Percentiles rank a stretch among this genome's conserved stretches.
Conservation (phyloP, 2,888 invertebrate genomes). For the Brenthis daphne region DNA sequence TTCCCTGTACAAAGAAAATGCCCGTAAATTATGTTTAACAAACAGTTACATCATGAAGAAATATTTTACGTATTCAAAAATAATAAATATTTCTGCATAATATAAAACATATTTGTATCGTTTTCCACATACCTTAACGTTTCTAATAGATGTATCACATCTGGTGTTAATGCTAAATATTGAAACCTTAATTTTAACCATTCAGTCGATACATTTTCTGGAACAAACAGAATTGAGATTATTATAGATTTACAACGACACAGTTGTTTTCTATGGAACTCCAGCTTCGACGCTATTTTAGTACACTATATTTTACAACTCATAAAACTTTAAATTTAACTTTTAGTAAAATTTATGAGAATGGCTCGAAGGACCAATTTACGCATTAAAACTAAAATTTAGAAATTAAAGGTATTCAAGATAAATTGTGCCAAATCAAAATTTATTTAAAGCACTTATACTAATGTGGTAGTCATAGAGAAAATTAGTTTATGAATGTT, state of each 20-base stretch:
- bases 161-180: slow-evolving; percentile 86
- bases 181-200: slow-evolving; percentile 92
- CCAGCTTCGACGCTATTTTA: background rate
- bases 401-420: too few relatives aligned
- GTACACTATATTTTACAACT: too few relatives aligned
- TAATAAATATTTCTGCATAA: slow-evolving; percentile 76
- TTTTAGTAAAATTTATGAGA: too few relatives aligned
- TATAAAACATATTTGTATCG: slow-evolving; percentile 46
- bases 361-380: background rate
- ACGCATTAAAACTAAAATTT: background rate
- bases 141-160: slow-evolving; percentile 86
- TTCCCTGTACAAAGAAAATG: slow-evolving; percentile 49
- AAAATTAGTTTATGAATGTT: slow-evolving; percentile 13
- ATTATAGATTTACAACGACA: background rate
- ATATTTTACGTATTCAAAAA: slow-evolving; percentile 52
- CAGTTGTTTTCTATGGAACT: background rate
- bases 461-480: slow-evolving; percentile 4
- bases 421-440: background rate
- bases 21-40: slow-evolving; percentile 35
- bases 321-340: too few relatives aligned
- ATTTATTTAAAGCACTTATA: slow-evolving; percentile 11
- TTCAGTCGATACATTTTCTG: slow-evolving; percentile 87
- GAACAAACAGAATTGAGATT: slow-evolving; percentile 47
- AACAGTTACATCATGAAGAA: slow-evolving; percentile 68
- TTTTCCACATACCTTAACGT: slow-evolving; percentile 81